These are phyloP conservation scores for Lates japonicus DNA, from an alignment of 2,797 vertebrate genomes.

Conservation along the genomic window DNA sequence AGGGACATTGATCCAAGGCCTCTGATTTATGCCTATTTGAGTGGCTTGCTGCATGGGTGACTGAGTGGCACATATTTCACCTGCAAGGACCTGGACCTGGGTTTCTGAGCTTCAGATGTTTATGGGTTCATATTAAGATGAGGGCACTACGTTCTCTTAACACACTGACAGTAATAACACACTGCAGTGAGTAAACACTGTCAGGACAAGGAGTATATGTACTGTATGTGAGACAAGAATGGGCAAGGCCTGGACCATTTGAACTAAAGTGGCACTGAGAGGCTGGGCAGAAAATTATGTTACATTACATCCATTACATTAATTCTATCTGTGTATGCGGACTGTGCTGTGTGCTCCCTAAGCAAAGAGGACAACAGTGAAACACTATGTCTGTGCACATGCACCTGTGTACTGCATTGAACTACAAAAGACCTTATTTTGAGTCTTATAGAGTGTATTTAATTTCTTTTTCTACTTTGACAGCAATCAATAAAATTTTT, in stretches of 20 bases:
- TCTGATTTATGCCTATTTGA: slow-evolving; percentile 71
- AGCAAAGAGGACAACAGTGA: neutral
- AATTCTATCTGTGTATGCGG: neutral
- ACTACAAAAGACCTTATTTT: neutral
- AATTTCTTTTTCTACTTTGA: neutral
- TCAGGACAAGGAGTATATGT: slow-evolving; percentile 17
- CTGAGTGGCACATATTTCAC: slow-evolving; percentile 64
- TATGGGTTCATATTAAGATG: slow-evolving; percentile 37
- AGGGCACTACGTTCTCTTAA: slow-evolving; percentile 3
- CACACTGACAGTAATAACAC: slow-evolving; percentile 23
- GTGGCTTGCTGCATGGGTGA: slow-evolving; percentile 39
- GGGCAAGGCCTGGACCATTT: slow-evolving; percentile 1
- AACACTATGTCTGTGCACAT: neutral
- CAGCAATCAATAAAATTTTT: neutral
- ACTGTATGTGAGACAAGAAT: neutral
- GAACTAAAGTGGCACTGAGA: neutral
- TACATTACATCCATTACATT: slow-evolving; percentile 20
- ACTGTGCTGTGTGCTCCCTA: neutral
- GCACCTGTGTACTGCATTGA: slow-evolving; percentile 1
- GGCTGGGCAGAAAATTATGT: neutral
- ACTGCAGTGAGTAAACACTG: slow-evolving; percentile 27
- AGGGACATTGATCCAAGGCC: slow-evolving; percentile 63
- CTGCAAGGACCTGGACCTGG: slow-evolving; percentile 26
- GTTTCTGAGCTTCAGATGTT: slow-evolving; percentile 38
- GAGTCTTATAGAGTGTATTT: neutral